Conservation (phyloP, 2,797 vertebrate species). For the Danio aesculapii region DNA sequence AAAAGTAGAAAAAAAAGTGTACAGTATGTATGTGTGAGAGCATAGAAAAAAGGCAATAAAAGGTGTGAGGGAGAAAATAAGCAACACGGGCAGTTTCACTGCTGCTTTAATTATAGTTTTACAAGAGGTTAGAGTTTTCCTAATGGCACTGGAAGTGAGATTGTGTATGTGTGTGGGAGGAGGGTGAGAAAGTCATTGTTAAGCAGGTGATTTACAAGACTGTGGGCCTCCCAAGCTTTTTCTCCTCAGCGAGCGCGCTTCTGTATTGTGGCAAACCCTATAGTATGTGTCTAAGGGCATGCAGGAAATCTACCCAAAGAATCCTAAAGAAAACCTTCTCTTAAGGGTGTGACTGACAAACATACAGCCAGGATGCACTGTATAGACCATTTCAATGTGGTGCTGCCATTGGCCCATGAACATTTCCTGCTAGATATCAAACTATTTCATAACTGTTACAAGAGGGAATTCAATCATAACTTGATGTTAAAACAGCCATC, state of each 20-base stretch:
- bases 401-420: no score
- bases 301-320: background rate
- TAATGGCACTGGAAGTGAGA: conserved; percentile 64
- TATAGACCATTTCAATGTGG: no score
- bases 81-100: conserved; percentile 70
- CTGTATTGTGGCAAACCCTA: conserved; percentile 69
- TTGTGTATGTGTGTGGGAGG: conserved; percentile 38
- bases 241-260: conserved; percentile 70
- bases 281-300: background rate
- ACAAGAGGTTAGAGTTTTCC: conserved; percentile 65
- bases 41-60: background rate
- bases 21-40: background rate
- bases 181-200: conserved; percentile 78
- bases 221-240: conserved; percentile 63
- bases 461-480: no score
- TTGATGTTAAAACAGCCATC: no score
- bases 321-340: background rate
- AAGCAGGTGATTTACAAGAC: conserved; percentile 79
- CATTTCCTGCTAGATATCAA: no score
- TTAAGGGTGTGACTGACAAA: background rate
- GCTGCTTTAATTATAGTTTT: conserved; percentile 75
- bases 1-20: background rate
- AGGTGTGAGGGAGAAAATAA: conserved; percentile 62
- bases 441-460: no score
- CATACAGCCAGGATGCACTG: background rate